phyloP scores from a whole-genome alignment of 2,888 invertebrate species.

The Amiota communis region DNA sequence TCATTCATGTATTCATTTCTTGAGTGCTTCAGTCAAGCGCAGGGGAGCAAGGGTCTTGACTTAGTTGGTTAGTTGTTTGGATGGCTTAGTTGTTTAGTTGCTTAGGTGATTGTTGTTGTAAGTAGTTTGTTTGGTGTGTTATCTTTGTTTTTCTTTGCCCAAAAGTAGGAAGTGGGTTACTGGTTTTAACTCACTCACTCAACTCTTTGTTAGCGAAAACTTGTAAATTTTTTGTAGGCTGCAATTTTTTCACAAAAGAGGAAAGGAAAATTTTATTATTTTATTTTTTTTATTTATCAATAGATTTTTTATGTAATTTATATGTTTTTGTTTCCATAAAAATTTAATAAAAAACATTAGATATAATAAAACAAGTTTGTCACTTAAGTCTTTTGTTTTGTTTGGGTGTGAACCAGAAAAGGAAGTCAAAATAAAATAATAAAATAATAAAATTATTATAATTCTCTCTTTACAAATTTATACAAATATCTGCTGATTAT shows the following conservation, averaged over 20 bases:
- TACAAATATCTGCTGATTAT: too few relatives aligned
- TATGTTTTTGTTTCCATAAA: too few relatives aligned
- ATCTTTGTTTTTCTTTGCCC: background rate
- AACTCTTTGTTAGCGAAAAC: background rate
- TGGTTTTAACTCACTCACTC: conserved; percentile 31
- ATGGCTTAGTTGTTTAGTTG: background rate
- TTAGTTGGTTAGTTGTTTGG: conserved; percentile 31
- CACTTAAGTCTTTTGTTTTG: conserved; percentile 41
- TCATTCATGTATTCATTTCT: conserved; percentile 14
- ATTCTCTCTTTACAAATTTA: too few relatives aligned
- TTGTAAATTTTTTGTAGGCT: background rate
- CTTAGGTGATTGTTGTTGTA: background rate
- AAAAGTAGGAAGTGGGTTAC: conserved; percentile 62
- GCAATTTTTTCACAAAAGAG: too few relatives aligned
- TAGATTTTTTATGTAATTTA: too few relatives aligned
- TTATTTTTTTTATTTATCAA: too few relatives aligned
- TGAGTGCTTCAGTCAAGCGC: background rate
- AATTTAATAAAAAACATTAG: too few relatives aligned
- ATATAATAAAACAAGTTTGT: conserved; percentile 39
- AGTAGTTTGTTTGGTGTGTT: too few relatives aligned
- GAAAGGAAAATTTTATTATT: too few relatives aligned
- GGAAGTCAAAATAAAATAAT: too few relatives aligned
- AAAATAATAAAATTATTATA: too few relatives aligned
- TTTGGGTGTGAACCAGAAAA: too few relatives aligned
- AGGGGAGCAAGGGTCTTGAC: conserved; percentile 42